Percentiles rank a stretch among this genome's conserved stretches.
Conservation (phyloP, 2,888 invertebrate genomes). For the Leptinotarsa haldemani region DNA sequence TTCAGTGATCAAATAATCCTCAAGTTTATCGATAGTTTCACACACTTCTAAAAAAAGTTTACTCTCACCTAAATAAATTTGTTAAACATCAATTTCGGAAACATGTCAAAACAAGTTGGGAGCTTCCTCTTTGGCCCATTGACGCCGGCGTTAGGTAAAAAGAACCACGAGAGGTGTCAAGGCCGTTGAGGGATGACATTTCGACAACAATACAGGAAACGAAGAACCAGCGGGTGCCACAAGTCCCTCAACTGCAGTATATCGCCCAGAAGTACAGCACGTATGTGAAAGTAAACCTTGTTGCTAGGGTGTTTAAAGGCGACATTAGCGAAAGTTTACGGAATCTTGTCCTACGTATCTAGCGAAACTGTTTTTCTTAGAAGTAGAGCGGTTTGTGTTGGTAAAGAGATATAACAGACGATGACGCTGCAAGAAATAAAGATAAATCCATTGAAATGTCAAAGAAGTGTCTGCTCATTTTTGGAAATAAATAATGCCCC, state of each 20-base stretch:
- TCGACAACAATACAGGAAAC: conserved; percentile 22
- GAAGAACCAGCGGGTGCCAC: conserved; percentile 18
- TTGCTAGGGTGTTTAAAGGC: not conserved
- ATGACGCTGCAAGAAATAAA: conserved; percentile 14
- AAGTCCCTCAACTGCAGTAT: not conserved
- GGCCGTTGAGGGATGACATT: conserved; percentile 15
- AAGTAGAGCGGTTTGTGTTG: conserved; percentile 15
- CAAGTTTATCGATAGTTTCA: not conserved
- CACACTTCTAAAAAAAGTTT: conserved; percentile 1
- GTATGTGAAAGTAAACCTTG: not conserved
- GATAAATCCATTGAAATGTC: conserved; percentile 29
- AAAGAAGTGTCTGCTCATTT: conserved; percentile 18
- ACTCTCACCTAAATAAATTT: not conserved
- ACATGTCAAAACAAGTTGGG: conserved; percentile 25
- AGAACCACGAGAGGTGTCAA: conserved; percentile 9
- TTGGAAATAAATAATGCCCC: conserved; percentile 20
- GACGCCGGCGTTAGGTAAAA: conserved; percentile 22
- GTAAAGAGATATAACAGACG: conserved; percentile 14
- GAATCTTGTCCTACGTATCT: not conserved
- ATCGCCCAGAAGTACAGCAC: not conserved
- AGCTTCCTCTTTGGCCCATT: not conserved
- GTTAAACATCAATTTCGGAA: conserved; percentile 14
- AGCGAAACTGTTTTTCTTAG: conserved; percentile 11
- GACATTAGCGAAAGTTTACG: not conserved
- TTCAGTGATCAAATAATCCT: not conserved